These are phyloP conservation scores for Paradoxurus hermaphroditus DNA, from an alignment of 2,113 vertebrate genomes.

Conservation along the genomic window DNA sequence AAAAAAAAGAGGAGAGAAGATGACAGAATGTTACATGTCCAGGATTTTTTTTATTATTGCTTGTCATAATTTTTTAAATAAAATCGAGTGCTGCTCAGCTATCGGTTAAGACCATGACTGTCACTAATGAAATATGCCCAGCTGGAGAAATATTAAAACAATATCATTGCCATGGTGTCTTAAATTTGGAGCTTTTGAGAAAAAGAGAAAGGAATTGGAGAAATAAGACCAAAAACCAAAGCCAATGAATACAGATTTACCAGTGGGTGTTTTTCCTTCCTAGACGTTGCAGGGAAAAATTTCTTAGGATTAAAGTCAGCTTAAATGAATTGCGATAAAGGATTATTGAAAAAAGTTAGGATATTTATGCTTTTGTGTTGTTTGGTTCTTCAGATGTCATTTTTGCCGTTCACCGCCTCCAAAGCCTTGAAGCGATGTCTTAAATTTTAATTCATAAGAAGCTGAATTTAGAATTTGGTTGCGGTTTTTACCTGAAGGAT, in stretches of 20 bases:
- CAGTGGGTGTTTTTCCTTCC: background rate
- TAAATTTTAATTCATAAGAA: background rate
- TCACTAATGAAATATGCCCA: background rate
- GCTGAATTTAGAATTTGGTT: background rate
- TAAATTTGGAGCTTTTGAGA: background rate
- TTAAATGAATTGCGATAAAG: background rate
- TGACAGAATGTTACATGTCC: background rate
- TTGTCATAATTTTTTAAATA: background rate
- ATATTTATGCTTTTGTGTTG: background rate
- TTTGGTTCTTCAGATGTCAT: background rate
- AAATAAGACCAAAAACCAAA: background rate
- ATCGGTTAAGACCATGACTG: background rate
- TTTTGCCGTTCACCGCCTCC: background rate
- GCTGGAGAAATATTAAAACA: background rate
- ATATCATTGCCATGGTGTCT: background rate
- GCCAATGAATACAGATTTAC: background rate
- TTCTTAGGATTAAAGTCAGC: background rate
- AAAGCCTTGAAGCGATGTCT: background rate
- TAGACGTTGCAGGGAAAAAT: background rate
- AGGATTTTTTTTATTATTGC: background rate
- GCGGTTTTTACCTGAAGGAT: background rate
- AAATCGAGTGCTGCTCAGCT: background rate
- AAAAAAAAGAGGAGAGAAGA: background rate
- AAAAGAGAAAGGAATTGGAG: background rate
- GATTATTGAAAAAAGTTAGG: background rate